These are phyloP conservation scores for Spisula solida DNA, from an alignment of 2,888 invertebrate genomes.

Conservation along the genomic window DNA sequence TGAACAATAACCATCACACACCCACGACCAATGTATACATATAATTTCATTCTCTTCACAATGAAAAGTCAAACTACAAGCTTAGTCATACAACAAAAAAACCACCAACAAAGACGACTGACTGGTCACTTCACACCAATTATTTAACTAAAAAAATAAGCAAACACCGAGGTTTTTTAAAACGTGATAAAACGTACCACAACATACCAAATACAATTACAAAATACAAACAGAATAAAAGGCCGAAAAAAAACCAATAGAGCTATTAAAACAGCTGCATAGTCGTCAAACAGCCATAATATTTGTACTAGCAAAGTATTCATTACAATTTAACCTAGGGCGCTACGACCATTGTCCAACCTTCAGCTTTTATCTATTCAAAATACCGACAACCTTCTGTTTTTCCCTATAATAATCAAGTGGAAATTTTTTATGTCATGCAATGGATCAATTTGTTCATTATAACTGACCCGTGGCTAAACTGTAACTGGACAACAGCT, in stretches of 20 bases:
- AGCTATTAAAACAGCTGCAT: conserved; percentile 49
- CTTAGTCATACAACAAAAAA: not conserved
- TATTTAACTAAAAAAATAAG: conserved; percentile 20
- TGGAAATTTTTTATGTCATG: conserved; percentile 36
- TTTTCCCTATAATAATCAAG: conserved; percentile 28
- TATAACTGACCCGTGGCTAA: conserved; percentile 44
- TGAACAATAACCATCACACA: too few relatives aligned
- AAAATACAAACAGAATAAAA: conserved; percentile 41
- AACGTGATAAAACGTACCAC: conserved; percentile 31
- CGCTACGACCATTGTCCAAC: conserved; percentile 32
- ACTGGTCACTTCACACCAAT: not conserved
- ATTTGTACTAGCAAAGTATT: conserved; percentile 32
- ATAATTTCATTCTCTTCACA: too few relatives aligned
- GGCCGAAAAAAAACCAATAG: conserved; percentile 45
- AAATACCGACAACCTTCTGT: conserved; percentile 47
- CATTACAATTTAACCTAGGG: conserved; percentile 39
- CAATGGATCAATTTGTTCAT: not conserved
- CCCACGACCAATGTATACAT: too few relatives aligned
- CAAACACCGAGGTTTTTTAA: conserved; percentile 11
- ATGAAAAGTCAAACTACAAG: not conserved
- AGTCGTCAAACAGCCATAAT: conserved; percentile 50
- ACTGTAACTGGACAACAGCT: conserved; percentile 40
- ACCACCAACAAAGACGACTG: not conserved
- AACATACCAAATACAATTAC: conserved; percentile 34
- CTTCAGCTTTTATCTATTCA: conserved; percentile 48